A percentile compares a stretch with the other conserved stretches of the same genome.
phyloP scores from a whole-genome alignment of 2,113 vertebrate species.

The Takifugu flavidus region DNA sequence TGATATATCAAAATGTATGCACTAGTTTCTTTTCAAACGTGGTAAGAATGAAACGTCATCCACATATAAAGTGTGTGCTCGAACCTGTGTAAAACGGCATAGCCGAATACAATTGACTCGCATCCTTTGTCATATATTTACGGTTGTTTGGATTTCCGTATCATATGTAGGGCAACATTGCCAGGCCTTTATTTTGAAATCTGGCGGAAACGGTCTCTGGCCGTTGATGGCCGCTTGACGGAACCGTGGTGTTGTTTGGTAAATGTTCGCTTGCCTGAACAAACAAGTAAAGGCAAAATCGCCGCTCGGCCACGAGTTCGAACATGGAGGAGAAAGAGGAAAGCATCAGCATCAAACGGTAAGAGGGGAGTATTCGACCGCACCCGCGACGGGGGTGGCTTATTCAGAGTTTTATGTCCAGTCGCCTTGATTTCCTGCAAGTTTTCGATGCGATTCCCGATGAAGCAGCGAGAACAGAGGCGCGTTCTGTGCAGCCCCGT shows the following conservation, averaged over 20 bases:
- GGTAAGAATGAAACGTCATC: too few species aligned
- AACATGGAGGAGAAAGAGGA: conserved; percentile 34
- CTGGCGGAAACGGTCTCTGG: not conserved
- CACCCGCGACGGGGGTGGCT: too few species aligned
- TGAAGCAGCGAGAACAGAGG: not conserved
- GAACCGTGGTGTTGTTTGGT: too few species aligned
- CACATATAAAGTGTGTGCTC: too few species aligned
- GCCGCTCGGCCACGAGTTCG: not conserved
- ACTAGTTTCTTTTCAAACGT: too few species aligned
- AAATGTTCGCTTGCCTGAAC: too few species aligned
- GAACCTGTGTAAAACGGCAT: not conserved
- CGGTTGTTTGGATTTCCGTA: not conserved
- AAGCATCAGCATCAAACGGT: conserved; percentile 20
- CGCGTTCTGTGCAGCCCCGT: too few species aligned
- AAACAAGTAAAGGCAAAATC: not conserved
- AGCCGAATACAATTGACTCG: not conserved
- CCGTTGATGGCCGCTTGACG: fast-evolving
- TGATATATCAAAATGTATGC: too few species aligned
- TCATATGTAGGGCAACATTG: not conserved
- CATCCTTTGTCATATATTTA: not conserved
- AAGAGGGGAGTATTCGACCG: fast-evolving
- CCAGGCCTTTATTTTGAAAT: conserved; percentile 5
- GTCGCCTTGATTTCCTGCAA: not conserved
- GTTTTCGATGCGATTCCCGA: not conserved
- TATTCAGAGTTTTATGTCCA: not conserved